A percentile compares a stretch with the other conserved stretches of the same genome.
Evolutionary conservation across 2,888 invertebrate species (phyloP).

Genomic region (Sericinus montela): DNA sequence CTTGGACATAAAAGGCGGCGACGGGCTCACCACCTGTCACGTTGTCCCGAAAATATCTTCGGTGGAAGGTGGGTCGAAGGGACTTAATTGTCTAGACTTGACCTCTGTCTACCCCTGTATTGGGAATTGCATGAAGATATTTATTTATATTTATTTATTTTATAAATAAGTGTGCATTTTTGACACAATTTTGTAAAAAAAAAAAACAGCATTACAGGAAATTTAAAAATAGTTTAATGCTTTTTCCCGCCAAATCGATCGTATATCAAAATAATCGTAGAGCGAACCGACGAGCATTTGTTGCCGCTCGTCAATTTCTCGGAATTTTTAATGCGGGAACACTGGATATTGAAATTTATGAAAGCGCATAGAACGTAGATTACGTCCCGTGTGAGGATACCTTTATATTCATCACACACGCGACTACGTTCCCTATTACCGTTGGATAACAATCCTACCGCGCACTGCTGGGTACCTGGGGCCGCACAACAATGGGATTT

Average conservation of each 20-base stretch:
- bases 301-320: slow-evolving; percentile 6
- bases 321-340: slow-evolving; percentile 7
- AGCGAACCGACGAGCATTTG: slow-evolving; percentile 2
- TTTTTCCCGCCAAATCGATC: not conserved
- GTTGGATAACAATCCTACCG: not conserved
- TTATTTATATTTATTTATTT: no score
- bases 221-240: not conserved
- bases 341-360: slow-evolving; percentile 25
- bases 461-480: not conserved
- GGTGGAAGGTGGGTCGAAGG: no score
- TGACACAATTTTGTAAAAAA: not conserved
- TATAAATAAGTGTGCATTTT: not conserved
- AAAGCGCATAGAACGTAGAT: slow-evolving; percentile 25
- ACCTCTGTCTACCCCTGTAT: no score
- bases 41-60: no score
- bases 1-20: no score
- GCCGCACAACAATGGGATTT: slow-evolving; percentile 30
- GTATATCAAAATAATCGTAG: no score
- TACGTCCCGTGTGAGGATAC: slow-evolving; percentile 10
- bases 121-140: no score
- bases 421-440: slow-evolving; percentile 4
- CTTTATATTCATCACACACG: not conserved
- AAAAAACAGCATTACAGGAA: not conserved
- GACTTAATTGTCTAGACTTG: no score
- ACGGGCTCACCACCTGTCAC: no score